Evolutionary conservation across 1,140 invertebrate species (phyloP).

Genomic region (Nephotettix cincticeps): DNA sequence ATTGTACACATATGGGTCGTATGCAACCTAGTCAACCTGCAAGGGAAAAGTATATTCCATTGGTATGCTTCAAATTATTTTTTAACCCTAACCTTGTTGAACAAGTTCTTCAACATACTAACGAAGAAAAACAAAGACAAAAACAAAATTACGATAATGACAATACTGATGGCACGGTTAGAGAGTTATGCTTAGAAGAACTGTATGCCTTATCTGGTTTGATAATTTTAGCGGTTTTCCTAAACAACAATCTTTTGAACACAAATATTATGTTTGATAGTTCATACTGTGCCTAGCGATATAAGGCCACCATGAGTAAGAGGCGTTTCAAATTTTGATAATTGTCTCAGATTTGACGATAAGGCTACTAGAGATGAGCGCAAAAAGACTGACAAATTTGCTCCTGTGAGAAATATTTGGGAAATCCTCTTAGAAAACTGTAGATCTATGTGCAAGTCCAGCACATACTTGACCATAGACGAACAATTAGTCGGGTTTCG

Average conservation of each 20-base stretch:
- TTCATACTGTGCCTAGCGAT: constrained; percentile 37
- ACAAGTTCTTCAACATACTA: constrained; percentile 27
- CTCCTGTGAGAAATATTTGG: constrained; percentile 39
- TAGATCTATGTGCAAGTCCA: constrained; percentile 38
- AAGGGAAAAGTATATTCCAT: constrained; percentile 25
- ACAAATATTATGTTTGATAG: constrained; percentile 37
- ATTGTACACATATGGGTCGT: constrained; percentile 21
- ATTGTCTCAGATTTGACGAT: constrained; percentile 45
- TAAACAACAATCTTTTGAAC: constrained; percentile 41
- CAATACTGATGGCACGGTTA: constrained; percentile 20
- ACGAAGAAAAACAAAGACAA: constrained; percentile 32
- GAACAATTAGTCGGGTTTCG: constrained; percentile 47
- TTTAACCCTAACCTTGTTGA: constrained; percentile 22
- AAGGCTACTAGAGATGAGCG: constrained; percentile 39
- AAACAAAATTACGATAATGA: constrained; percentile 15
- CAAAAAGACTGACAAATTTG: constrained; percentile 37
- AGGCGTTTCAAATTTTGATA: constrained; percentile 46
- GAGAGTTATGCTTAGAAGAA: constrained; percentile 27
- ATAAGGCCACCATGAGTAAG: constrained; percentile 41
- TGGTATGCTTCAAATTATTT: constrained; percentile 29
- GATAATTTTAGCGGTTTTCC: constrained; percentile 35
- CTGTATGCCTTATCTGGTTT: constrained; percentile 38
- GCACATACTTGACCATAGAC: constrained; percentile 42
- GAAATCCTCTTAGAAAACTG: constrained; percentile 39
- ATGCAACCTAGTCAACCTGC: background rate